Conservation (phyloP, 1,140 invertebrate species). For the Brachionus calyciflorus region DNA sequence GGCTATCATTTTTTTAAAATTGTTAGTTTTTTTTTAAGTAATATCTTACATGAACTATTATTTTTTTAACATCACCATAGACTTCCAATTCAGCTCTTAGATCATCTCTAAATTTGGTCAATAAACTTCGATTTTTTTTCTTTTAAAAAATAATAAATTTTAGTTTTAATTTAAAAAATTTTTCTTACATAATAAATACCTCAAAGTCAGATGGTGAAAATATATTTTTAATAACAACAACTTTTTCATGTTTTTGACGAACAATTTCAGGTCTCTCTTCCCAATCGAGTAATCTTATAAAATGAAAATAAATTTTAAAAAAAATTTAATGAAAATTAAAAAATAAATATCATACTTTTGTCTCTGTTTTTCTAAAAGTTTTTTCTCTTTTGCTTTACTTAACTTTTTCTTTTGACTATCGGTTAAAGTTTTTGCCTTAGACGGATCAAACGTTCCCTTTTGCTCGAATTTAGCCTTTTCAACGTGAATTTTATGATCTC, state of each 20-base stretch:
- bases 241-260: conserved; percentile 44
- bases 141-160: not conserved
- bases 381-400: conserved; percentile 71
- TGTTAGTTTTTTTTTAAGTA: too few relatives aligned
- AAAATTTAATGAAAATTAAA: not conserved
- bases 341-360: conserved; percentile 8
- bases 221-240: conserved; percentile 46
- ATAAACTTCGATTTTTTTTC: not conserved
- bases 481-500: conserved; percentile 75
- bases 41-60: conserved; percentile 34
- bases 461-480: conserved; percentile 89
- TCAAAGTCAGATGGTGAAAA: conserved; percentile 30
- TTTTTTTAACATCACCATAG: conserved; percentile 46
- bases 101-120: conserved; percentile 19
- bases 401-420: conserved; percentile 65
- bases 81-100: not conserved
- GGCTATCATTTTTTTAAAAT: too few relatives aligned
- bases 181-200: not conserved
- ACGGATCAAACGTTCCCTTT: conserved; percentile 90
- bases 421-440: conserved; percentile 21
- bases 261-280: conserved; percentile 46
- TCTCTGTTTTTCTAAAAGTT: conserved; percentile 48
- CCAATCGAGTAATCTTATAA: conserved; percentile 25
- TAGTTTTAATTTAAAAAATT: not conserved
- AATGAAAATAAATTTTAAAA: not conserved